Evolutionary conservation across 2,888 invertebrate species (phyloP).

Genomic region (Euplexia lucipara): DNA sequence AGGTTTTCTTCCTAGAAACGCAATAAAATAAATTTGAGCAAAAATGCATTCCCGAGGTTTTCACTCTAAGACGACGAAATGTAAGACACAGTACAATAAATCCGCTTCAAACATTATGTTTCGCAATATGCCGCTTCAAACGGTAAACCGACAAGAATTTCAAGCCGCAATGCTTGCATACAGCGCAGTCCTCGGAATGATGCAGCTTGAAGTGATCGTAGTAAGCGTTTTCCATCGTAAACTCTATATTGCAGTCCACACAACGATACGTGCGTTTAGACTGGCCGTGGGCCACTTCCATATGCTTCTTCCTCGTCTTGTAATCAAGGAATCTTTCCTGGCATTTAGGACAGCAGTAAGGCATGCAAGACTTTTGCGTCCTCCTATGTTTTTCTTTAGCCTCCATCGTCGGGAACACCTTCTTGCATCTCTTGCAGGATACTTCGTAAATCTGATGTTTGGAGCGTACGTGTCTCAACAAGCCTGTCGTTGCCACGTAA

Average conservation of each 20-base stretch:
- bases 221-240: constrained; percentile 78
- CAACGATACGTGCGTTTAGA: constrained; percentile 77
- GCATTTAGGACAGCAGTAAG: constrained; percentile 83
- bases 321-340: constrained; percentile 82
- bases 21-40: no score
- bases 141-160: constrained; percentile 82
- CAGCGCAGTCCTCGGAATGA: constrained; percentile 82
- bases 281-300: constrained; percentile 82
- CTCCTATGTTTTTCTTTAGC: constrained; percentile 83
- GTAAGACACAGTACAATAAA: constrained; percentile 11
- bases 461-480: constrained; percentile 80
- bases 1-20: no score
- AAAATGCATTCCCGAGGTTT: no score
- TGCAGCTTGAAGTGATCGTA: constrained; percentile 84
- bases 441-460: constrained; percentile 85
- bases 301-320: constrained; percentile 79
- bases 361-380: constrained; percentile 83
- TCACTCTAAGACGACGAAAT: background rate
- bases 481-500: constrained; percentile 82
- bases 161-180: constrained; percentile 84
- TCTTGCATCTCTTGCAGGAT: constrained; percentile 80
- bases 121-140: constrained; percentile 81
- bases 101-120: constrained; percentile 70
- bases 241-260: constrained; percentile 81
- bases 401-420: constrained; percentile 84